Evolutionary conservation across 2,888 invertebrate species (phyloP), one percentile per base, ranked within the genome.

Genomic region (Calliopum simillimum): DNA sequence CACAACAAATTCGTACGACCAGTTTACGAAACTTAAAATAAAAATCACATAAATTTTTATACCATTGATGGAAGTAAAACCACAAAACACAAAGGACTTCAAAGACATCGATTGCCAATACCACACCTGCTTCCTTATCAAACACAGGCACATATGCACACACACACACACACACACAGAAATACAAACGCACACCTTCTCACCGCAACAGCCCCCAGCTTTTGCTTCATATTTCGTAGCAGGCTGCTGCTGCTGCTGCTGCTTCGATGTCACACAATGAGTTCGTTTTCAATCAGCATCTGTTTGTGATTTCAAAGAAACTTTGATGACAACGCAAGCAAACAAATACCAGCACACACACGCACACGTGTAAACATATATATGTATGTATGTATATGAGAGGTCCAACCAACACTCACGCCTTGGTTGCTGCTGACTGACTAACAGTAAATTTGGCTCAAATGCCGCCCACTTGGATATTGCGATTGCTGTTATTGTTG

Each of bases 291-390:
- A 77, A 77, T 77, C 76, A 76, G 74, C 74, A 75, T 77, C 77
- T 78, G 77, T 74, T 77, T 63, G 51, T 78, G 77, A 78, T 78
- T 75, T 76, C 76, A 78, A 78, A 77, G 76, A 70, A 76, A 67
- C 67, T 67, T 59, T 67, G 59, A 67, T 49, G 67, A 67, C 67
- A 67, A 59, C 59, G 59, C 58, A 67, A 58, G 59, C 59, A 66
- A 66, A 55, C 43, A 41, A 65, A 65, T 53, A 14, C 55, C 44
- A 19, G 16, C 56, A 47, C 23, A 67, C 58, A 58, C 33, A 58
- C 19, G 41, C 25, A 56, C 47, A 67, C 33, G n/a, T n/a, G n/a
- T n/a, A n/a, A n/a, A 55, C 41, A 49, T 25, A 51, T 11, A 11
- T 13, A 25, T 4, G 25, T 25, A 33, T 33, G 33, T 33, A 4